Base-by-base conservation (phyloP, 2,113 vertebrate genomes). In the Petaurus breviceps region DNA sequence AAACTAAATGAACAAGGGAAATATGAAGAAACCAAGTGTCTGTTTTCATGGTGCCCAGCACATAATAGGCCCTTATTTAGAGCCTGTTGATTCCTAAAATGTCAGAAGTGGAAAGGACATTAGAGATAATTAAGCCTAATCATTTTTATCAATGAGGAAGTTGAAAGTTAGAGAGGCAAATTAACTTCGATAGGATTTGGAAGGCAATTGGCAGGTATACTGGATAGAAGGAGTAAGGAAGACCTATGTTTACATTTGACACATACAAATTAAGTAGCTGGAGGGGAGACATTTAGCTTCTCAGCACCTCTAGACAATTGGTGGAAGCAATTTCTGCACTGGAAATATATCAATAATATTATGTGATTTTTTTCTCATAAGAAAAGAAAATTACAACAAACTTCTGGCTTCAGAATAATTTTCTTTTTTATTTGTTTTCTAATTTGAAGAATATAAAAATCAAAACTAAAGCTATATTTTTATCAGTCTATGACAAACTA, bases 21-120 rank as follows among this genome's bases (percentile, higher is more conserved):
- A 97, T 93, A 77, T 31, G 90, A 96, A 92, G 93, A 96, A 96
- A 97, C 90, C 94, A 97, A 3, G 91, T 96, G 93, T 92, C 92
- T 97, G 97, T 97, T 98, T 97, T 97, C 95, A 97, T 97, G 96
- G 96, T 97, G 6, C 68, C 37, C 22, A 6, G 68, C 16, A 19
- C 37, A 84, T 84, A 84, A 84, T 43, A n/a, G n/a, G 6, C n/a
- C 57, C 28, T 61, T 31, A 61, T 31, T 61, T 31, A 61, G 26
- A 4, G 8, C 28, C 14, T 43, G 16, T 84, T 84, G 19, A 43
- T 43, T 84, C 6, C n/a, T 84, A 43, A 43, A 43, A 43, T 84
- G n/a, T 84, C 16, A 43, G 19, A 84, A 84, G 1, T 43, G 19
- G 6, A 84, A 84, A 43, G 68, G 68, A 43, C 16, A 37, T 77